Percentiles rank a stretch among this genome's conserved stretches.
Conservation (phyloP, 1,140 invertebrate genomes). For the Calliphora vicina region DNA sequence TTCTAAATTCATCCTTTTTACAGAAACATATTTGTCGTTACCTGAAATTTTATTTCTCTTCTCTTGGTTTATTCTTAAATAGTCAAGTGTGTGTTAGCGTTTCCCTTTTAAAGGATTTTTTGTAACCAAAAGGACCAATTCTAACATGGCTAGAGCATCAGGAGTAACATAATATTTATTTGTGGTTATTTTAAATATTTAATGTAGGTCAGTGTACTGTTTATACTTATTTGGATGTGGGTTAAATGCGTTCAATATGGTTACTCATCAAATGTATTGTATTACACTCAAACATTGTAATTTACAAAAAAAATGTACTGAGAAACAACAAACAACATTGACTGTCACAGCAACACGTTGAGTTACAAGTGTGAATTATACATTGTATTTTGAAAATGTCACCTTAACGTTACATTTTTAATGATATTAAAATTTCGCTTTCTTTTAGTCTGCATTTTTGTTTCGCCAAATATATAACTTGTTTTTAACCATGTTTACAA, state of each 20-base stretch:
- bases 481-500: too few relatives aligned
- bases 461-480: too few relatives aligned
- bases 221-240: slow-evolving; percentile 4
- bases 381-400: too few relatives aligned
- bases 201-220: slow-evolving; percentile 28
- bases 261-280: neutral
- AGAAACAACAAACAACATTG: neutral
- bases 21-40: neutral
- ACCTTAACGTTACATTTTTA: too few relatives aligned
- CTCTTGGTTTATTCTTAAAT: neutral
- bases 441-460: too few relatives aligned
- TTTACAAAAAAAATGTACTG: neutral
- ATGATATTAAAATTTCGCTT: too few relatives aligned
- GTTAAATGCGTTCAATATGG: slow-evolving; percentile 11
- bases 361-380: neutral
- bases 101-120: too few relatives aligned
- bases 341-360: neutral
- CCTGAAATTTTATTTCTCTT: neutral
- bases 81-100: too few relatives aligned
- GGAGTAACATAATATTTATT: slow-evolving; percentile 8
- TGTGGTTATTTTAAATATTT: slow-evolving; percentile 17
- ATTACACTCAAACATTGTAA: neutral
- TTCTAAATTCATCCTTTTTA: neutral
- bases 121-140: neutral
- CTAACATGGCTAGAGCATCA: neutral